Base-by-base conservation (phyloP, 2,888 invertebrate genomes). In the Patella depressa region DNA sequence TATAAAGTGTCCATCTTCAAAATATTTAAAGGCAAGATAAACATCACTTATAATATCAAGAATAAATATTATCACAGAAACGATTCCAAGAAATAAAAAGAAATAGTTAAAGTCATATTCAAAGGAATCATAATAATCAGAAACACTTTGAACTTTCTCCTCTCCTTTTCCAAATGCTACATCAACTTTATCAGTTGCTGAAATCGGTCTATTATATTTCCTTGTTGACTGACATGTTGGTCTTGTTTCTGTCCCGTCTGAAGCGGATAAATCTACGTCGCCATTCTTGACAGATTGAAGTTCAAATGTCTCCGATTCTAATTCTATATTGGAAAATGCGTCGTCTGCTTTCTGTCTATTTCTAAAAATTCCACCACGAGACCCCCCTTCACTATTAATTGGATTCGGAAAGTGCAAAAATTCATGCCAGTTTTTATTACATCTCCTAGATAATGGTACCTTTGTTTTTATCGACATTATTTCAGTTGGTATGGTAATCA, bases 41-140 rank as follows among this genome's bases (percentile, higher is more conserved):
- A 87, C 79, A 57, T 89, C 88, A 29, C 85, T 86, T 1, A 84
- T 80, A 78, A 89, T 77, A 74, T 89, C 88, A 78, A 84, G 85
- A 77, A 83, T 84, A 74, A 86, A 89, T 53, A 88, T 80, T 3
- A 79, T 53, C n/a, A 87, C 85, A 17, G 88, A 84, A 11, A 78
- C 79, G 19, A 86, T 19, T 29, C 85, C 86, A 57, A 88, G 76
- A 34, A 86, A 24, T 53, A 87, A 73, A 79, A 88, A 88, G 29
- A 84, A 74, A 73, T 79, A 82, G 15, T 79, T 78, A 79, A 87
- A 88, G 53, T 24, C 11, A 65, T 65, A 65, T 65, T 65, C 65
- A 45, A 45, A 45, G 45, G 45, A 9, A 24, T 65, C 24, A 65
- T 65, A 65, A 65, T 65, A 65, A 45, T 45, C 45, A 45, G 45